These are phyloP conservation scores for Trichomycterus rosablanca DNA, from an alignment of 2,113 vertebrate species.

Conservation along the genomic window DNA sequence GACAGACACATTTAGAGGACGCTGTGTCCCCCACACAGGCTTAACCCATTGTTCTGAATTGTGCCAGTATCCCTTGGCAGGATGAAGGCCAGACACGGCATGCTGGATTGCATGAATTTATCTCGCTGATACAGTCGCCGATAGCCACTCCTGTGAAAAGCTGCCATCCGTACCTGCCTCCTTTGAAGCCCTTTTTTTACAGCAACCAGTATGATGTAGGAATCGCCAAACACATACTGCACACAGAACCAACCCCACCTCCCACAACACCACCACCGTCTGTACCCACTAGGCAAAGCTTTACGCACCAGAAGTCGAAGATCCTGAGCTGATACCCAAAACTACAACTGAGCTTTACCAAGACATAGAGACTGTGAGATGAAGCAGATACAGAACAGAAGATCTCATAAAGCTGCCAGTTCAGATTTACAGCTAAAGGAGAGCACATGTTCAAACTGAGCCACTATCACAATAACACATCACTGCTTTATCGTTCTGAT, in stretches of 20 bases:
- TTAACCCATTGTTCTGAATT: constrained; percentile 40
- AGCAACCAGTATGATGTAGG: no score
- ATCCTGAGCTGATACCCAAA: constrained; percentile 46
- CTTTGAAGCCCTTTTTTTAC: constrained; percentile 36
- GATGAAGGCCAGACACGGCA: constrained; percentile 23
- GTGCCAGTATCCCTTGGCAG: constrained; percentile 20
- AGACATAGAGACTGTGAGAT: constrained; percentile 52
- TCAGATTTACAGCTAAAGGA: not conserved
- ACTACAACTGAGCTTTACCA: constrained; percentile 47
- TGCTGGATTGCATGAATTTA: constrained; percentile 28
- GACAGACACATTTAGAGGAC: constrained; percentile 20
- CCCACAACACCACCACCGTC: not conserved
- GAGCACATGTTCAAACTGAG: not conserved
- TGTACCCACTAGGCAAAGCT: no score
- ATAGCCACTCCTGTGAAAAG: constrained; percentile 28
- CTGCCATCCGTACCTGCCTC: constrained; percentile 21
- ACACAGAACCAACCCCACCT: no score
- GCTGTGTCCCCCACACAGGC: constrained; percentile 16
- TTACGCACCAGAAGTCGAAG: no score
- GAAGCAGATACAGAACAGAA: not conserved
- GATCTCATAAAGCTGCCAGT: not conserved
- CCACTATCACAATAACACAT: constrained; percentile 1
- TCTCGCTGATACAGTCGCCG: constrained; percentile 39
- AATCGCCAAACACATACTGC: no score
- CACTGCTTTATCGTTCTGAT: constrained; percentile 2